Base-by-base conservation (phyloP, 2,113 vertebrate genomes). In the Hydropotes inermis region DNA sequence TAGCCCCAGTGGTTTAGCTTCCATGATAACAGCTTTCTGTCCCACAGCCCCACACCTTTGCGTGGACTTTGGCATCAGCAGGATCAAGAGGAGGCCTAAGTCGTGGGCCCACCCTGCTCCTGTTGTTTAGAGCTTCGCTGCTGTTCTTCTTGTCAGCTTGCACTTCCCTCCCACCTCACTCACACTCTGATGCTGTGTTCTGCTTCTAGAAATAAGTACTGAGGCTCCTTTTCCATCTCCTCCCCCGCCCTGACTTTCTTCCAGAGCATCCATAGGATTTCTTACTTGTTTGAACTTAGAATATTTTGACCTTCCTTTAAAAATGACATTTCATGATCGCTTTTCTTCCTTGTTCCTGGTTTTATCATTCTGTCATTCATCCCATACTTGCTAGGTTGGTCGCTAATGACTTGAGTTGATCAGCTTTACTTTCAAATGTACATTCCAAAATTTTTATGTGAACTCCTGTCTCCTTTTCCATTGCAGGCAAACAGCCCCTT, bases 151-250 rank as follows among this genome's bases (percentile, higher is more conserved):
- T 96, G 84, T 81, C 81, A 57, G 45, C 79, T 47, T 82, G 83
- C 50, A 90, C 74, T 94, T 95, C 57, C 86, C n/a, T 58, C 55
- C 94, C n/a, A 10, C 81, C 36, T 79, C 89, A n/a, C 57, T n/a
- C 12, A 58, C 57, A 87, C 58, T 78, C 57, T 87, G 15, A 45
- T 27, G 4, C 61, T 90, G 57, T 43, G 23, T 58, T 91, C 95
- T 92, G 21, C 88, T 96, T 96, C 95, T 94, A 60, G 95, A 96
- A 93, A 50, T 92, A 70, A 95, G 39, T 81, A 67, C 55, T 14
- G 86, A 83, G 85, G 30, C 92, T 96, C 25, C 11, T 87, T 96
- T 95, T 79, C 83, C 30, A 67, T 58, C 64, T 84, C 81, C 47
- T 88, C 58, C 67, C 52, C 21, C 8, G 55, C 70, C 36, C 55